Conservation (phyloP, 2,888 invertebrate species). For the Microdon myrmicae region DNA sequence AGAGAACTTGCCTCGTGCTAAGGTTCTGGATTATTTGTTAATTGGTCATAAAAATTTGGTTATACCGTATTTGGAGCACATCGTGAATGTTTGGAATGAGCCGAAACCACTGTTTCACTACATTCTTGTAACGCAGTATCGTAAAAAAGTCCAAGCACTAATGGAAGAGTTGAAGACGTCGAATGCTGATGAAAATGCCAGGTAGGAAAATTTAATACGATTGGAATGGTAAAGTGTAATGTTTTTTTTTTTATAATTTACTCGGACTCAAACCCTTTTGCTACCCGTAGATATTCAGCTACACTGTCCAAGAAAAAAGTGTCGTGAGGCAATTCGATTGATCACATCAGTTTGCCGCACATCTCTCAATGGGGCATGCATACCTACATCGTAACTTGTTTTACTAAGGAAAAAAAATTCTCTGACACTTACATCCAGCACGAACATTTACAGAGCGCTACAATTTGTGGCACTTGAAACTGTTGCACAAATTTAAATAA, state of each 20-base stretch:
- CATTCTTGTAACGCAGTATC: slow-evolving; percentile 87
- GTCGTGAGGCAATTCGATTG: no score
- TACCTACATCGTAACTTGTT: no score
- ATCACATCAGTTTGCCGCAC: no score
- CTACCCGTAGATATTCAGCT: no score
- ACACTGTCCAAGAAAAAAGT: no score
- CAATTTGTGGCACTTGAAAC: no score
- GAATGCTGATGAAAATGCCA: slow-evolving; percentile 40
- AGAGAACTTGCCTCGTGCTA: slow-evolving; percentile 86
- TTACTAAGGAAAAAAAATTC: no score
- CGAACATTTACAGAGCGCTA: no score
- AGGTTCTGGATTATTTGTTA: slow-evolving; percentile 89
- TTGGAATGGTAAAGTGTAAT: slow-evolving; percentile 22
- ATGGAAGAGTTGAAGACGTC: slow-evolving; percentile 62
- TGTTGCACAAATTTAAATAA: no score
- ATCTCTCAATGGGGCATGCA: no score
- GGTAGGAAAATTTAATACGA: no score
- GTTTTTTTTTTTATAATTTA: not conserved
- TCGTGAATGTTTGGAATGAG: slow-evolving; percentile 91
- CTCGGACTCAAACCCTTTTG: not conserved
- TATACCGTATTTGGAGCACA: slow-evolving; percentile 94
- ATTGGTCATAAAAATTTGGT: slow-evolving; percentile 82
- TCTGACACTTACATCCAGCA: no score
- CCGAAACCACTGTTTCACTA: slow-evolving; percentile 88
- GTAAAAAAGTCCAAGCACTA: slow-evolving; percentile 74